phyloP scores from a whole-genome alignment of 2,113 vertebrate genomes.

The Hassar affinis region DNA sequence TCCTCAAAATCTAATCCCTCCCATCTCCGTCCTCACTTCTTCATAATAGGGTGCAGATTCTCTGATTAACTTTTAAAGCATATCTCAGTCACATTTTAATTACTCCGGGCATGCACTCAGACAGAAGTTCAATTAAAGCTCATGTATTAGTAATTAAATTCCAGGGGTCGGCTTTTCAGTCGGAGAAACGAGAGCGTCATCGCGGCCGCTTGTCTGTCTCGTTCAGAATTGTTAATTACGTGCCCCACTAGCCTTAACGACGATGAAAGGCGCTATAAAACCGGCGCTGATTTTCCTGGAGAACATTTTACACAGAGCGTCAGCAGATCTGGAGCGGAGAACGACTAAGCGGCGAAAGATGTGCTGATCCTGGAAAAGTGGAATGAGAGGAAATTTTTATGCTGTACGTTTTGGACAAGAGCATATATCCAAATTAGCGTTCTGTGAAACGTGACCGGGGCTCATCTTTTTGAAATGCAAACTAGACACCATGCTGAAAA shows the following conservation, averaged over 20 bases:
- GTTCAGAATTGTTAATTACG: constrained; percentile 51
- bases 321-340: constrained; percentile 16
- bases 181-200: constrained; percentile 47
- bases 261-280: constrained; percentile 25
- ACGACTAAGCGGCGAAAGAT: not conserved
- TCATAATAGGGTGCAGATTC: constrained; percentile 44
- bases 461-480: not conserved
- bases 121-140: constrained; percentile 57
- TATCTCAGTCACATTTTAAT: constrained; percentile 57
- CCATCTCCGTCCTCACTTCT: not conserved
- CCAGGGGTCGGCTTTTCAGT: constrained; percentile 43
- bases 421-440: constrained; percentile 6
- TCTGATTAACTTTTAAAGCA: constrained; percentile 53
- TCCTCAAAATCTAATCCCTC: constrained; percentile 37
- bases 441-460: not conserved
- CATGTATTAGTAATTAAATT: constrained; percentile 57
- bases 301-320: constrained; percentile 17
- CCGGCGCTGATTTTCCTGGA: constrained; percentile 18
- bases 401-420: not conserved
- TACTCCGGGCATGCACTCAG: constrained; percentile 51
- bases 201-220: constrained; percentile 49
- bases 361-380: constrained; percentile 7
- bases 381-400: not conserved
- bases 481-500: not conserved
- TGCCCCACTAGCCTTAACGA: constrained; percentile 48